A percentile compares a stretch with the other conserved stretches of the same genome.
Conservation (phyloP, 2,888 invertebrate species). For the Tipula confusa region DNA sequence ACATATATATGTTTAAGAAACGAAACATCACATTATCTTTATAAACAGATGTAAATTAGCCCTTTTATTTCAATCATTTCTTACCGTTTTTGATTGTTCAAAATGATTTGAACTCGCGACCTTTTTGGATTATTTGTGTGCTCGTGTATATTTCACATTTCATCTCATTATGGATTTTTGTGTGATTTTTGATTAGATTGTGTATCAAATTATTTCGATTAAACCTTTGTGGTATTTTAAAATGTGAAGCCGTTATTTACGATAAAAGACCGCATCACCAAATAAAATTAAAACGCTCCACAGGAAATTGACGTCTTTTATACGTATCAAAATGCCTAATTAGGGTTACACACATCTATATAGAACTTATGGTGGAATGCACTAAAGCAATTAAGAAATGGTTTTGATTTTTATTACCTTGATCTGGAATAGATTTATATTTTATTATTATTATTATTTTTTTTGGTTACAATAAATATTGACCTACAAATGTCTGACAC, state of each 20-base stretch:
- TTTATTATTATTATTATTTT: too few species aligned
- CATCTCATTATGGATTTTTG: not conserved
- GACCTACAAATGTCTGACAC: not conserved
- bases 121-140: not conserved
- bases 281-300: not conserved
- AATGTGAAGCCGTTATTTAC: not conserved
- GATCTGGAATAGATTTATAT: not conserved
- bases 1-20: not conserved
- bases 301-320: conserved; percentile 9
- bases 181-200: not conserved
- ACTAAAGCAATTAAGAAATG: not conserved
- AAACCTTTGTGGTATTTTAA: not conserved
- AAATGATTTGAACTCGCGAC: not conserved
- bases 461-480: not conserved
- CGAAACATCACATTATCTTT: not conserved
- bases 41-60: not conserved
- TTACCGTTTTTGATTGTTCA: not conserved
- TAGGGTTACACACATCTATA: not conserved
- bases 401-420: not conserved
- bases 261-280: not conserved
- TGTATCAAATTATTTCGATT: not conserved
- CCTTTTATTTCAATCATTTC: not conserved
- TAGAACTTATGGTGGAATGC: not conserved
- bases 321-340: not conserved
- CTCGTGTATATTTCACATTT: not conserved